Percentiles rank a stretch among this genome's conserved stretches.
Evolutionary conservation across 2,888 invertebrate species (phyloP).

Genomic region (Neoascia interrupta): DNA sequence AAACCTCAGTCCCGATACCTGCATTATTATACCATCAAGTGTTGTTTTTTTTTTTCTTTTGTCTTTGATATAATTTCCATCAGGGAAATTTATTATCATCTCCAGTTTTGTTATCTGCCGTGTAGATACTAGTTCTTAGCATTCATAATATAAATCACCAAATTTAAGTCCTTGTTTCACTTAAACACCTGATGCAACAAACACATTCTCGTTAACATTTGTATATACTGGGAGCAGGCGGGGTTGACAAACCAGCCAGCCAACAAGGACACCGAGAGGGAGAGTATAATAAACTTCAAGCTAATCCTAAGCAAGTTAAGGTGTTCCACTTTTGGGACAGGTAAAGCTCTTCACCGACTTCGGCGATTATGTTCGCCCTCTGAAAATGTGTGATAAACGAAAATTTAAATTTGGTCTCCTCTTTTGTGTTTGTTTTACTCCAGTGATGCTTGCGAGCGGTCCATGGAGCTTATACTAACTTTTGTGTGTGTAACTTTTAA

Average conservation of each 20-base stretch:
- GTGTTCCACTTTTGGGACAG: slow-evolving; percentile 40
- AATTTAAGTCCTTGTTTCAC: slow-evolving; percentile 69
- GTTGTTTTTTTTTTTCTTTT: too few species aligned
- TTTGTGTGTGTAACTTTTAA: slow-evolving; percentile 44
- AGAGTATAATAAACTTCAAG: slow-evolving; percentile 60
- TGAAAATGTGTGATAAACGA: slow-evolving; percentile 53
- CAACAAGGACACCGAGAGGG: not conserved
- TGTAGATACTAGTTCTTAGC: slow-evolving; percentile 55
- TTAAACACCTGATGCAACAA: slow-evolving; percentile 68
- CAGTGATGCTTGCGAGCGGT: too few species aligned
- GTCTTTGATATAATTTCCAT: slow-evolving; percentile 46
- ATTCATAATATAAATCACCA: slow-evolving; percentile 61
- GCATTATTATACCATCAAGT: too few species aligned
- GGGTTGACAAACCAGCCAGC: slow-evolving; percentile 23
- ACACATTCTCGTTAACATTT: slow-evolving; percentile 41
- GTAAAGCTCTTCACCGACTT: slow-evolving; percentile 54
- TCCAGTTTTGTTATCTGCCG: slow-evolving; percentile 52
- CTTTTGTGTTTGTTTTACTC: slow-evolving; percentile 24
- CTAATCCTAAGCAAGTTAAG: slow-evolving; percentile 67
- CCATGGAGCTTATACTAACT: slow-evolving; percentile 15
- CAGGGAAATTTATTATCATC: slow-evolving; percentile 56
- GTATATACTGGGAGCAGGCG: not conserved
- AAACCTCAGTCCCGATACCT: too few species aligned
- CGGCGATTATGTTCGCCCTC: not conserved
- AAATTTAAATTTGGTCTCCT: slow-evolving; percentile 61